Evolutionary conservation across 2,113 vertebrate species (phyloP).

Genomic region (Sarotherodon lohbergeri): DNA sequence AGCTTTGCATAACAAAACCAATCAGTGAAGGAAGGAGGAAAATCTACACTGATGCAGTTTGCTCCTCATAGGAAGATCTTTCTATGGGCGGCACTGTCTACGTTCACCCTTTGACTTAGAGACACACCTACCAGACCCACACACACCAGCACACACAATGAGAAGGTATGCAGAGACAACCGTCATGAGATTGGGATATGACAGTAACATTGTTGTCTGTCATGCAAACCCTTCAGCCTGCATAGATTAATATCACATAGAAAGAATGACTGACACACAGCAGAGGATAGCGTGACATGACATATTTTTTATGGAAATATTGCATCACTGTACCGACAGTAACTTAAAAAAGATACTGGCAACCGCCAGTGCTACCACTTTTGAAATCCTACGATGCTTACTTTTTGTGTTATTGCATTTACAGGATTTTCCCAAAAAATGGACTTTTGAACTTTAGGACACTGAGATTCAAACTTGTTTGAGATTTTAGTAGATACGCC

Average conservation of each 20-base stretch:
- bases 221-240: background rate
- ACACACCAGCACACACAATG: background rate
- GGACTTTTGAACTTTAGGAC: background rate
- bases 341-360: background rate
- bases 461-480: background rate
- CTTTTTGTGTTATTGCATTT: background rate
- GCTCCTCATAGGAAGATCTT: background rate
- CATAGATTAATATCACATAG: conserved; percentile 28
- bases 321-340: background rate
- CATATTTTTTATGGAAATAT: background rate
- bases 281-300: background rate
- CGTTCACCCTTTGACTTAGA: background rate
- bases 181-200: background rate
- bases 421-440: background rate
- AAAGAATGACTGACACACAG: background rate
- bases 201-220: background rate
- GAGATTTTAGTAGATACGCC: background rate
- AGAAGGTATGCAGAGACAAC: background rate
- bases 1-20: background rate
- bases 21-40: background rate
- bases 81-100: background rate
- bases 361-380: background rate
- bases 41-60: background rate
- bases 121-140: background rate
- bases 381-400: background rate